These are phyloP conservation scores for Verasper variegatus DNA, from an alignment of 2,113 vertebrate species.

Conservation along the genomic window DNA sequence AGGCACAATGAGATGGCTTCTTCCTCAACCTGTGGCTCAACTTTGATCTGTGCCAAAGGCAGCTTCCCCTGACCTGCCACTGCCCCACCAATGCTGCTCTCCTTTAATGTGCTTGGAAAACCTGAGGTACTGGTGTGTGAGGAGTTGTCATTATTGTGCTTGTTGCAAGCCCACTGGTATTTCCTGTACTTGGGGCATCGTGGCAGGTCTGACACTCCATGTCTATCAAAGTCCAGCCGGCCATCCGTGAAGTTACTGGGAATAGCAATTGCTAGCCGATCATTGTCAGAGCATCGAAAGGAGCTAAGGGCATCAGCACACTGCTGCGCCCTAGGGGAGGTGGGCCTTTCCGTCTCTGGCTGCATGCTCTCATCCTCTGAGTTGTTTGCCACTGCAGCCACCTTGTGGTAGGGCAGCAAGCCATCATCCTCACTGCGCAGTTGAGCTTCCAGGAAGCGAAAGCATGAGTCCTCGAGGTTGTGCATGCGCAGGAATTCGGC, in stretches of 20 bases:
- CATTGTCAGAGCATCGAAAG: slow-evolving; percentile 83
- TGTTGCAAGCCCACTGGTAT: slow-evolving; percentile 98
- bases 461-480: slow-evolving; percentile 99
- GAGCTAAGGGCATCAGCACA: slow-evolving; percentile 84
- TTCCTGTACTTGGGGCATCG: slow-evolving; percentile 98
- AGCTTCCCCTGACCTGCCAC: slow-evolving; percentile 84
- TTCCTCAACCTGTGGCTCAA: slow-evolving; percentile 89
- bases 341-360: slow-evolving; percentile 82
- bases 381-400: slow-evolving; percentile 81
- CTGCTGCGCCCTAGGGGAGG: slow-evolving; percentile 85
- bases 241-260: slow-evolving; percentile 82
- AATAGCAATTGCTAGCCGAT: slow-evolving; percentile 80
- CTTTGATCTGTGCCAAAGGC: slow-evolving; percentile 91
- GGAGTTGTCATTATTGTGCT: slow-evolving; percentile 95
- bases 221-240: slow-evolving; percentile 86
- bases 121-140: slow-evolving; percentile 98
- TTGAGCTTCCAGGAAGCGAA: slow-evolving; percentile 97
- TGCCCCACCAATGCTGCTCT: slow-evolving; percentile 69
- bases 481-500: slow-evolving; percentile 98
- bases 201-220: slow-evolving; percentile 86
- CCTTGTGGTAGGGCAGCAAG: slow-evolving; percentile 90
- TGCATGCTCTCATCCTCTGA: slow-evolving; percentile 92
- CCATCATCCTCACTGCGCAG: slow-evolving; percentile 93
- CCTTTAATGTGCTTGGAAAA: slow-evolving; percentile 96
- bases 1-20: slow-evolving; percentile 91